A percentile compares a stretch with the other conserved stretches of the same genome.
Evolutionary conservation across 2,888 invertebrate species (phyloP).

Genomic region (Eupelmus urozonus): DNA sequence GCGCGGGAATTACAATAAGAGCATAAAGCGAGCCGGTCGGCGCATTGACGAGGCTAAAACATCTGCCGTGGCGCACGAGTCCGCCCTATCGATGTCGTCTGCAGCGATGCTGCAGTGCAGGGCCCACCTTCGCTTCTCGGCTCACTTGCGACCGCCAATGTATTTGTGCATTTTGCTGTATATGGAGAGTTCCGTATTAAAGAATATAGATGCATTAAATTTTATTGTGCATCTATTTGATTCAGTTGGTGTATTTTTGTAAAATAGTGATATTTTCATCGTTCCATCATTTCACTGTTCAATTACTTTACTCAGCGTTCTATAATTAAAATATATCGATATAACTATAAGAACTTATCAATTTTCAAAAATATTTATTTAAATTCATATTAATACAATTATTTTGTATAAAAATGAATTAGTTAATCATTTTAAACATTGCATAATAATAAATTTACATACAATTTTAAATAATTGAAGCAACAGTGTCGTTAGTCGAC

Average conservation of each 20-base stretch:
- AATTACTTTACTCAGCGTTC: too few species aligned
- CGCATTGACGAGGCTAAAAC: conserved; percentile 54
- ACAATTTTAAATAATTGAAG: too few species aligned
- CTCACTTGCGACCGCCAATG: conserved; percentile 58
- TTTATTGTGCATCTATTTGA: neutral
- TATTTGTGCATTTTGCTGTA: conserved; percentile 23
- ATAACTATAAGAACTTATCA: too few species aligned
- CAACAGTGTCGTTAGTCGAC: too few species aligned
- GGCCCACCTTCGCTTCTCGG: conserved; percentile 36
- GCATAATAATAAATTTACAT: too few species aligned
- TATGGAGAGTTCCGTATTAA: neutral
- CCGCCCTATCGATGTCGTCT: conserved; percentile 59
- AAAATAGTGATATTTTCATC: too few species aligned
- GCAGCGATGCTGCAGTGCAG: conserved; percentile 26
- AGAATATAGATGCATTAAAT: neutral
- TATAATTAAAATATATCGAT: too few species aligned
- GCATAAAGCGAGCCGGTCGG: conserved; percentile 7
- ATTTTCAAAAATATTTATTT: too few species aligned
- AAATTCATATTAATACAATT: too few species aligned
- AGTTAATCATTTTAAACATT: too few species aligned
- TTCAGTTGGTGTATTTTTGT: neutral
- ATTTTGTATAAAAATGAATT: too few species aligned
- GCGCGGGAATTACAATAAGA: conserved; percentile 33
- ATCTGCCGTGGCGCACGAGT: conserved; percentile 57
- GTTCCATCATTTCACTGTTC: too few species aligned